Base-by-base conservation (phyloP, 1,140 invertebrate species). In the Lepidurus couesii region DNA sequence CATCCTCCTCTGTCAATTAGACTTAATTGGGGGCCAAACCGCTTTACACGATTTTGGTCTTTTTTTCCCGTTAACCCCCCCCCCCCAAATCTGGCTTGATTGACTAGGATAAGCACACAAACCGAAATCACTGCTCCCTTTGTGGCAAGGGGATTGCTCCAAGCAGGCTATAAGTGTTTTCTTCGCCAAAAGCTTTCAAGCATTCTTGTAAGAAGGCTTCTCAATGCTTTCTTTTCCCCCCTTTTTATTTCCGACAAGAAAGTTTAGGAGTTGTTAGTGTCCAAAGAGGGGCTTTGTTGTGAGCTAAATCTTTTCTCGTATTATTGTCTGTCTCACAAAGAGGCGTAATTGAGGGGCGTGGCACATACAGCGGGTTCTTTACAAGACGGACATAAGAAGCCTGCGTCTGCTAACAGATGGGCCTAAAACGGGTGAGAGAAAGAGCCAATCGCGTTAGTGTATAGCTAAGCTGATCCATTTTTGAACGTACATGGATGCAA, bases 261-360 rank as follows among this genome's bases (percentile, higher is more conserved):
- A 65, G 13, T 13, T 65, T 65, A 65, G 13, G 1, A 16, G 16
- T 65, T 65, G 53, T 65, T 65, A 65, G 9, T n/a, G 8, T 65
- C 9, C 13, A 13, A 65, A 16, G 53, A 1, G 21, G 13, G 16
- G 53, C 53, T 65, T 65, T 65, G 16, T 65, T 65, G 21, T 65
- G 53, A 21, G 53, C n/a, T 65, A 65, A 7, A 65, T 65, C 53
- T 65, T 65, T 21, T 65, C 45, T 21, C 8, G 16, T 65, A 65
- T n/a, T 65, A 21, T 65, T n/a, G 16, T 65, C 16, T n/a, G 53
- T 65, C 53, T 21, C 21, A 65, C 53, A 65, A 16, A 9, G 9
- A 21, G 53, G 53, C 53, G 53, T 65, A 65, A 65, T 16, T 65
- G 53, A 65, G 53, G 53, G 53, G 53, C 53, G 53, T 65, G 53